A percentile compares a stretch with the other conserved stretches of the same genome.
Evolutionary conservation across 2,888 invertebrate species (phyloP).

Genomic region (Lissocephala sabroskyi): DNA sequence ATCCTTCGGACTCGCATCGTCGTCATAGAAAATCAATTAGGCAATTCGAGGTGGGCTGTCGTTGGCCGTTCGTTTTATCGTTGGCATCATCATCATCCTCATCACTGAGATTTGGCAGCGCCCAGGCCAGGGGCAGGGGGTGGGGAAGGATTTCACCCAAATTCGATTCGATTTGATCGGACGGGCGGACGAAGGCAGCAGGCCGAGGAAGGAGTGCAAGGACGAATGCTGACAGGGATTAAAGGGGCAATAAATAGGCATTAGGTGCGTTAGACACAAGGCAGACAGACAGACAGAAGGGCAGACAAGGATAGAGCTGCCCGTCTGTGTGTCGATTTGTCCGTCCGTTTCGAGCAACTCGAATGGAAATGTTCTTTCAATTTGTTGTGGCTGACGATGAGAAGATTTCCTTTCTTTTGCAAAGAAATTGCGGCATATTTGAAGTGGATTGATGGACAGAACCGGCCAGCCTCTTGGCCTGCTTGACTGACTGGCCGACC

Average conservation of each 20-base stretch:
- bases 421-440: constrained; percentile 54
- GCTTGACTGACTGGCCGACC: too few species aligned
- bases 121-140: too few species aligned
- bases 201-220: too few species aligned
- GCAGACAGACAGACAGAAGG: background rate
- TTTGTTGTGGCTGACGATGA: constrained; percentile 56
- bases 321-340: background rate
- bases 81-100: too few species aligned
- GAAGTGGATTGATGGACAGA: constrained; percentile 61
- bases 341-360: constrained; percentile 58
- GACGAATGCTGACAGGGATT: constrained; percentile 34
- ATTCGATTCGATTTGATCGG: too few species aligned
- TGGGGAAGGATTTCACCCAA: too few species aligned
- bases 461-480: too few species aligned
- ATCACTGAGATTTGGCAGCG: too few species aligned
- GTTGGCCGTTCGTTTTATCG: too few species aligned
- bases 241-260: constrained; percentile 64
- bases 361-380: constrained; percentile 61
- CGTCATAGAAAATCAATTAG: constrained; percentile 46
- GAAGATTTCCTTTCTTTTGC: too few species aligned
- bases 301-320: background rate
- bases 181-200: too few species aligned
- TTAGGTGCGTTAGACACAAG: constrained; percentile 51
- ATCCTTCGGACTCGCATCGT: background rate
- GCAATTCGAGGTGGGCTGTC: constrained; percentile 34